Evolutionary conservation across 2,797 vertebrate genomes (phyloP).

Genomic region (Silurus aristotelis): DNA sequence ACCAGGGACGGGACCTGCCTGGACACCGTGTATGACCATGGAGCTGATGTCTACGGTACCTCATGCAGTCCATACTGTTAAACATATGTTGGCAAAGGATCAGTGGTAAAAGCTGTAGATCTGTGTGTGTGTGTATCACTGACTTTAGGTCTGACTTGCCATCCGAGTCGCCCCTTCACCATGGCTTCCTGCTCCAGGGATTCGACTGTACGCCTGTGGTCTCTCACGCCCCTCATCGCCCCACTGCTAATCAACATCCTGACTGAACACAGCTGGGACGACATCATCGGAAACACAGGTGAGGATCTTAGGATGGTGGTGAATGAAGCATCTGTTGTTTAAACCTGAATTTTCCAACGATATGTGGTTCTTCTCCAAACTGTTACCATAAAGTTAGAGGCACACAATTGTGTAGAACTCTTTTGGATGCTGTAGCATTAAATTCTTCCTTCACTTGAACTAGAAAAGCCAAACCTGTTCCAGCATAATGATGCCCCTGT

Average conservation of each 20-base stretch:
- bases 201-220: slow-evolving; percentile 96
- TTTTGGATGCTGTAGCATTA: too few species aligned
- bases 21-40: slow-evolving; percentile 91
- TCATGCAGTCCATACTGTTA: background rate
- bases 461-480: too few species aligned
- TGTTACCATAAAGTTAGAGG: too few species aligned
- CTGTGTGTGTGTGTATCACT: background rate
- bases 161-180: slow-evolving; percentile 90
- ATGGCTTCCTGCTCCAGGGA: slow-evolving; percentile 97
- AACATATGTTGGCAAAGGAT: background rate
- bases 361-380: too few species aligned
- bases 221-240: slow-evolving; percentile 84
- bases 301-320: slow-evolving; percentile 23
- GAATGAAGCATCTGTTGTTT: too few species aligned
- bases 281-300: slow-evolving; percentile 90
- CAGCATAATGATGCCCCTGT: too few species aligned
- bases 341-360: too few species aligned
- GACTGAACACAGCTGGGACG: slow-evolving; percentile 88
- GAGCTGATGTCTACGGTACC: slow-evolving; percentile 95
- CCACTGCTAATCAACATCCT: slow-evolving; percentile 88
- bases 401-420: too few species aligned
- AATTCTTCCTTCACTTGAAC: too few species aligned
- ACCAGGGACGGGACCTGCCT: slow-evolving; percentile 91
- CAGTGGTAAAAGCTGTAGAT: background rate
- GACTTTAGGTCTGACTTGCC: slow-evolving; percentile 86